These are phyloP conservation scores for Toxonevra muliebris DNA, from an alignment of 2,888 invertebrate species.

Conservation along the genomic window DNA sequence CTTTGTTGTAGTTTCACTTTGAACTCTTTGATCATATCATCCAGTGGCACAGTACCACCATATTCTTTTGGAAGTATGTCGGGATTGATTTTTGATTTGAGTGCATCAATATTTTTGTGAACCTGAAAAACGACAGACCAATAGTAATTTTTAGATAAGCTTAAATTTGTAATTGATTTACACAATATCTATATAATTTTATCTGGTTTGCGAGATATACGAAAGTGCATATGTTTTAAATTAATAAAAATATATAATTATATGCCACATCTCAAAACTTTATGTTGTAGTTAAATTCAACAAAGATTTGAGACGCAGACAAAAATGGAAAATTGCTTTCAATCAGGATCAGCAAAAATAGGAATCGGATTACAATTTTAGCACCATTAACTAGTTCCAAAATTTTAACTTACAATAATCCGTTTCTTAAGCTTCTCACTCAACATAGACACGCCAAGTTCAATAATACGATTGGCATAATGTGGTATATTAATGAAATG, in stretches of 20 bases:
- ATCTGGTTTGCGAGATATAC: too few relatives aligned
- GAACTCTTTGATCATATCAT: slow-evolving; percentile 82
- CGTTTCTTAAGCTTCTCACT: slow-evolving; percentile 86
- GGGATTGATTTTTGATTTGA: slow-evolving; percentile 76
- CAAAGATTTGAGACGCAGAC: too few relatives aligned
- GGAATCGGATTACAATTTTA: too few relatives aligned
- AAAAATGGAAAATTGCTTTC: too few relatives aligned
- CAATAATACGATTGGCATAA: slow-evolving; percentile 82
- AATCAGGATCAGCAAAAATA: too few relatives aligned
- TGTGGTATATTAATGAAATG: slow-evolving; percentile 87
- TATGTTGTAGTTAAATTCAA: too few relatives aligned
- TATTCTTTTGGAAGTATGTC: slow-evolving; percentile 87
- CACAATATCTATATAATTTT: not conserved
- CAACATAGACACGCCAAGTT: slow-evolving; percentile 82
- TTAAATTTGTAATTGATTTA: not conserved
- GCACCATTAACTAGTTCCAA: too few relatives aligned
- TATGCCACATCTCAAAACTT: too few relatives aligned
- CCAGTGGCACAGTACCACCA: slow-evolving; percentile 83
- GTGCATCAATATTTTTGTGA: slow-evolving; percentile 78
- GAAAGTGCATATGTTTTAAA: too few relatives aligned
- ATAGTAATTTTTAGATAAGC: not conserved
- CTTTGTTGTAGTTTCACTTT: slow-evolving; percentile 73
- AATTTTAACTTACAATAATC: slow-evolving; percentile 73
- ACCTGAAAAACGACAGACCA: slow-evolving; percentile 67
- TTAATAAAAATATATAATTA: too few relatives aligned